Percentiles rank a stretch among this genome's conserved stretches.
These are phyloP conservation scores for Melipona quadrifasciata DNA, from an alignment of 1,140 invertebrate species.

Conservation along the genomic window DNA sequence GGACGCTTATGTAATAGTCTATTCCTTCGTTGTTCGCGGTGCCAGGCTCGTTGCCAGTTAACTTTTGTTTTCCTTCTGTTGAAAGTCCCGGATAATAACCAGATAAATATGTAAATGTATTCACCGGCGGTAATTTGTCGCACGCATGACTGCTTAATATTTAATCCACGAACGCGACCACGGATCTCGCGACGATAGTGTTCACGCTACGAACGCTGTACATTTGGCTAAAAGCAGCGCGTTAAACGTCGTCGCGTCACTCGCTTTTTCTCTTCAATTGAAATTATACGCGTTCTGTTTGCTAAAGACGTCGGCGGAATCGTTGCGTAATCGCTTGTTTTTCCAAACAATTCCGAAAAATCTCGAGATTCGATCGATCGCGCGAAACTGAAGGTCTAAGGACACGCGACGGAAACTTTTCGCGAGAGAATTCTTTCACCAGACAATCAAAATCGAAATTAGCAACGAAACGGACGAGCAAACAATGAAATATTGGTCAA, in stretches of 20 bases:
- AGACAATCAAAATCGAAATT: neutral
- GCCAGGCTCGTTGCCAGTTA: no score
- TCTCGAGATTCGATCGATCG: neutral
- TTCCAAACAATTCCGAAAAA: neutral
- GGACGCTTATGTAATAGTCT: neutral
- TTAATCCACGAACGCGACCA: conserved; percentile 34
- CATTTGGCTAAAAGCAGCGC: conserved; percentile 17
- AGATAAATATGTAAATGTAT: conserved; percentile 64
- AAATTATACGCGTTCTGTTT: neutral
- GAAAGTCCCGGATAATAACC: conserved; percentile 53
- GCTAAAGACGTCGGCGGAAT: neutral
- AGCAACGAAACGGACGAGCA: neutral
- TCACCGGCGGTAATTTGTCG: conserved; percentile 48
- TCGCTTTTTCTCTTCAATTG: neutral
- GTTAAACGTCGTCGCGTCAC: neutral
- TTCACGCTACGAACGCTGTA: conserved; percentile 20
- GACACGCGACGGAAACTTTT: neutral
- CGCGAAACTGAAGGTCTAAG: neutral
- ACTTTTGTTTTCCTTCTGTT: conserved; percentile 34
- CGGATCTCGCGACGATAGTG: neutral
- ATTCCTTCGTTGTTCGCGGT: neutral
- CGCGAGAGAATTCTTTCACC: no score
- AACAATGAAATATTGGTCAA: no score
- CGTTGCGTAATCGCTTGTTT: neutral
- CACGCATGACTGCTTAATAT: conserved; percentile 45